Evolutionary conservation across 64 coral and sea anemone genomes (phyloP), one percentile per base, ranked within the genome.

Genomic region (Montipora foliosa): DNA sequence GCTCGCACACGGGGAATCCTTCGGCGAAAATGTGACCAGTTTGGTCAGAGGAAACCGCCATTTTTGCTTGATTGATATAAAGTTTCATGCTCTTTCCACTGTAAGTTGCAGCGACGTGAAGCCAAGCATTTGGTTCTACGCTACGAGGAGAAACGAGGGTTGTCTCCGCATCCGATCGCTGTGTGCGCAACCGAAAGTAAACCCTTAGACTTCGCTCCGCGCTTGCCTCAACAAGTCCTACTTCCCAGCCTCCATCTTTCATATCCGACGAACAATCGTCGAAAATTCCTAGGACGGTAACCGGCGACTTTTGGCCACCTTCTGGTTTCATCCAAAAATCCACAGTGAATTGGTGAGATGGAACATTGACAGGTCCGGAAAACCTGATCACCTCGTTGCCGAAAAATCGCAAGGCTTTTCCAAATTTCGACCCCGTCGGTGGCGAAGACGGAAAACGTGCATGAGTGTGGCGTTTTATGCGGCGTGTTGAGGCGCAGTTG

Each of bases 311-410:
- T 46, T 99, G 98, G 3, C 98, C 98, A 57, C 98, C 98, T 77
- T 99, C 98, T 16, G 98, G 92, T 10, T 80, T 99, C 79, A 99
- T 90, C 98, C 98, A 99, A 71, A 99, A 94, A 22, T 99, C 95
- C 16, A 99, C 48, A n/a, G 98, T 94, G 81, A 99, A 99, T 79
- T 92, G 73, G 14, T 90, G 91, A 5, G 95, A 92, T 21, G 92
- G 90, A 10, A 90, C 82, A 17, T 83, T 81, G n/a, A 75, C 48
- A 13, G 73, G 51, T 53, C 87, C 89, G 12, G 90, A 61, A 90
- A 98, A 98, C 73, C 78, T 77, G 13, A 98, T 82, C 1, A 86
- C 78, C 75, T 95, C 96, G 67, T 67, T 79, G n/a, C 93, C 96
- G 45, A 91, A 92, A 66, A 98, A 98, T 61, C 79, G 84, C 81